Evolutionary conservation across 1,140 invertebrate species (phyloP).

Genomic region (Magallana ariakensis): DNA sequence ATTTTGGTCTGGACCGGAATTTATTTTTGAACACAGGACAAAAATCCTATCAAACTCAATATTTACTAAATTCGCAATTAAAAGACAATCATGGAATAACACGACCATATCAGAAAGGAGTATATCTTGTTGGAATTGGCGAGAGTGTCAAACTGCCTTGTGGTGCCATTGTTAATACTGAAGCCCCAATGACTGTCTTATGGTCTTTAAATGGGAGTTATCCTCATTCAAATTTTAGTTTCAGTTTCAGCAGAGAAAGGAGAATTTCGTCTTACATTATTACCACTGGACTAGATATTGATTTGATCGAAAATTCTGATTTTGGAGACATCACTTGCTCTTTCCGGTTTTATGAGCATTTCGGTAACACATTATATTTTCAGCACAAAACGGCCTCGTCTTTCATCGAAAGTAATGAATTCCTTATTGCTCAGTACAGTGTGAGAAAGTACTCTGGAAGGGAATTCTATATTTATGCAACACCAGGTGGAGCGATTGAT

Average conservation of each 20-base stretch:
- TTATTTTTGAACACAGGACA: neutral
- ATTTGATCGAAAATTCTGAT: neutral
- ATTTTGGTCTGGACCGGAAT: neutral
- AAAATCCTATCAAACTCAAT: neutral
- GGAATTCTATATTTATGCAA: neutral
- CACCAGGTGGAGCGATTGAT: neutral
- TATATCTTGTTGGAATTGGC: neutral
- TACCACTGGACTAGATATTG: neutral
- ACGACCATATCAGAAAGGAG: neutral
- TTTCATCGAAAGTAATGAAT: neutral
- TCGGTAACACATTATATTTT: neutral
- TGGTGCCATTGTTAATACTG: neutral
- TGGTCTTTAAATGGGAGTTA: neutral
- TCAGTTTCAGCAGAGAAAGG: too few species aligned
- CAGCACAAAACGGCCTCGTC: neutral
- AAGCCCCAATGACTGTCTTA: neutral
- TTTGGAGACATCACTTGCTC: neutral
- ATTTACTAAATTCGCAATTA: neutral
- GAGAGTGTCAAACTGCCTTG: neutral
- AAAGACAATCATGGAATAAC: neutral
- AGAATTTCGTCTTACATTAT: too few species aligned
- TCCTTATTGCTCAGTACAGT: neutral
- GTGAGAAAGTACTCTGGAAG: neutral
- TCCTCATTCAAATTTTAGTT: neutral
- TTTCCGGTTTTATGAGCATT: neutral